Evolutionary conservation across 1,140 invertebrate genomes (phyloP).

Genomic region (Nephila pilipes): DNA sequence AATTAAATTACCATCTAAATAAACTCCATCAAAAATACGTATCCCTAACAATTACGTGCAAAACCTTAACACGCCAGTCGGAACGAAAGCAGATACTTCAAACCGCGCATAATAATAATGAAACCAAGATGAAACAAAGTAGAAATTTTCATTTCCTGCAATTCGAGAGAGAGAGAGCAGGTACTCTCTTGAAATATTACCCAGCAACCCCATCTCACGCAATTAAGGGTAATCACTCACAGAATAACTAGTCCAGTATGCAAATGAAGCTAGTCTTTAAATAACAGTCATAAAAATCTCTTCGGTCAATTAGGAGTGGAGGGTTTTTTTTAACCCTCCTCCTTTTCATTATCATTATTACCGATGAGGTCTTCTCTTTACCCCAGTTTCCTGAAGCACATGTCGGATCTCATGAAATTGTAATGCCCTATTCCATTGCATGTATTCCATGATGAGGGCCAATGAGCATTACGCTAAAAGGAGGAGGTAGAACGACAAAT

Average conservation of each 20-base stretch:
- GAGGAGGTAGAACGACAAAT: neutral
- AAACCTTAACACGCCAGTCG: neutral
- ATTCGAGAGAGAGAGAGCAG: neutral
- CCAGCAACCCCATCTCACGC: neutral
- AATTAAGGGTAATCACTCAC: conserved; percentile 55
- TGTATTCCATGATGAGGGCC: conserved; percentile 29
- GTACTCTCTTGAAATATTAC: neutral
- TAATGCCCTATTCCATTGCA: conserved; percentile 17
- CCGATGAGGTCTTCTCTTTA: neutral
- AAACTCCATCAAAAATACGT: no score
- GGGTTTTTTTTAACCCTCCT: neutral
- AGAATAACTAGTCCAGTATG: conserved; percentile 27
- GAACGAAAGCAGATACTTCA: neutral
- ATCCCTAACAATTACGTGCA: neutral
- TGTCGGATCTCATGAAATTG: conserved; percentile 60
- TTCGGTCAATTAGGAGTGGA: conserved; percentile 13
- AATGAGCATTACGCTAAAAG: conserved; percentile 43
- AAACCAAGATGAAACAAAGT: neutral
- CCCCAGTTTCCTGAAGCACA: conserved; percentile 15
- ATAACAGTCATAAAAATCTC: conserved; percentile 50
- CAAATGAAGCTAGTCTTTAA: conserved; percentile 35
- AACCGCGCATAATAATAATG: neutral
- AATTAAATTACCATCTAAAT: no score
- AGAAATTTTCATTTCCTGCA: neutral
- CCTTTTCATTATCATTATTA: conserved; percentile 57